Evolutionary conservation across 2,888 invertebrate species (phyloP), one percentile per base, ranked within the genome.

Genomic region (Nesidiocoris tenuis): DNA sequence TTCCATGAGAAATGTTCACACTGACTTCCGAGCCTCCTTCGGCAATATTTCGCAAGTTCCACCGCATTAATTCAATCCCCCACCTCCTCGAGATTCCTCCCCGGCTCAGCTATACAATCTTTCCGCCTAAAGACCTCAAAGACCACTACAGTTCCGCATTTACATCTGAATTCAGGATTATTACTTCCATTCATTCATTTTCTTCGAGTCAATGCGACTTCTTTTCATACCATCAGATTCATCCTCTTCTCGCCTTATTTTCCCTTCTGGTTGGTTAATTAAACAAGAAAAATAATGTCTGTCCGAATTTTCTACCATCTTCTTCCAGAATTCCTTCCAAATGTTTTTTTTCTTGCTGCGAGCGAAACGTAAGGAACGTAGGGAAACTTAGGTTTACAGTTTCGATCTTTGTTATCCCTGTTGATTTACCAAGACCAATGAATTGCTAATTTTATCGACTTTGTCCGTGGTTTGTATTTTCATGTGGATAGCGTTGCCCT

Each of bases 151-250:
- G 72, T 63, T 59, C 39, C 63, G 54, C 72, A 61, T 72, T 72
- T 72, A 72, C 72, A 72, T 72, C 72, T 72, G 72, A 72, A 72
- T 72, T 72, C 72, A 25, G 54, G 72, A 72, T 72, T 72, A 72
- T 72, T 72, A 72, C 61, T 70, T 54, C 70, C 23, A 23, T 24
- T 70, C 70, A 70, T 70, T 70, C 70, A 70, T 70, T 67, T 65
- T 54, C 72, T 56, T 21, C 56, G 39, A 39, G 39, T 39, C 39
- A 39, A 39, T 39, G 39, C 39, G 39, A 7, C 12, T 39, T 12
- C 39, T 39, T 39, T 39, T 39, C 39, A 39, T 39, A 16, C 56
- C n/a, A n/a, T n/a, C n/a, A n/a, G n/a, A n/a, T n/a, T n/a, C n/a
- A n/a, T n/a, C 67, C 70, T 23, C 24, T 70, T 59, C 61, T 70